A percentile compares a stretch with the other conserved stretches of the same genome.
Conservation (phyloP, 2,888 invertebrate genomes). For the Pyrochroa serraticornis region DNA sequence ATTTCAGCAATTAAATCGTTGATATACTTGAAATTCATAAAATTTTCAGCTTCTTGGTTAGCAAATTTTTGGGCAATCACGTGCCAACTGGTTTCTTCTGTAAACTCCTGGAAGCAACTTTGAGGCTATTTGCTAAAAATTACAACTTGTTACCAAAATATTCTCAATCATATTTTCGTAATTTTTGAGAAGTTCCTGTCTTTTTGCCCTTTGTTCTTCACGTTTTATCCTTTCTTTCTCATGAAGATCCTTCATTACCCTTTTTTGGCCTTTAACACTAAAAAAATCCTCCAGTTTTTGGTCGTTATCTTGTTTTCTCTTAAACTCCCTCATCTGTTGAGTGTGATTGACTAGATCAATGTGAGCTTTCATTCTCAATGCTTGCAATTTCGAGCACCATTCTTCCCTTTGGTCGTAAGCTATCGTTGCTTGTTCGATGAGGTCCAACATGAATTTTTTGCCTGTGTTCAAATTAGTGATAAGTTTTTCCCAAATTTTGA, state of each 20-base stretch:
- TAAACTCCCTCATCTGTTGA: slow-evolving; percentile 84
- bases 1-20: slow-evolving; percentile 87
- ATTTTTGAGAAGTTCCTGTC: slow-evolving; percentile 61
- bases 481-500: slow-evolving; percentile 78
- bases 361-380: slow-evolving; percentile 78
- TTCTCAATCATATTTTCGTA: slow-evolving; percentile 39
- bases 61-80: slow-evolving; percentile 75
- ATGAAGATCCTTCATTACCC: slow-evolving; percentile 76
- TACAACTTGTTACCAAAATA: slow-evolving; percentile 34
- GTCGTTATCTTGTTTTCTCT: slow-evolving; percentile 84
- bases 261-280: slow-evolving; percentile 80
- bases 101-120: slow-evolving; percentile 58
- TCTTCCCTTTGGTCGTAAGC: slow-evolving; percentile 90
- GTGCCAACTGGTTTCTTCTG: slow-evolving; percentile 70
- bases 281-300: slow-evolving; percentile 85
- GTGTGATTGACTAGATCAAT: slow-evolving; percentile 71
- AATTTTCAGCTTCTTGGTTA: slow-evolving; percentile 89
- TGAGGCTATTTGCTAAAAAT: slow-evolving; percentile 10
- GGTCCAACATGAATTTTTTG: slow-evolving; percentile 81
- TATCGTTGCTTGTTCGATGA: slow-evolving; percentile 88
- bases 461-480: slow-evolving; percentile 77
- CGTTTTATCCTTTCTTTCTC: slow-evolving; percentile 75
- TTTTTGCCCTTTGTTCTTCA: slow-evolving; percentile 68
- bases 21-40: slow-evolving; percentile 88
- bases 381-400: slow-evolving; percentile 78